Percentiles rank a stretch among this genome's conserved stretches.
These are phyloP conservation scores for Chamaea fasciata DNA, from an alignment of 2,113 vertebrate species.

Conservation along the genomic window DNA sequence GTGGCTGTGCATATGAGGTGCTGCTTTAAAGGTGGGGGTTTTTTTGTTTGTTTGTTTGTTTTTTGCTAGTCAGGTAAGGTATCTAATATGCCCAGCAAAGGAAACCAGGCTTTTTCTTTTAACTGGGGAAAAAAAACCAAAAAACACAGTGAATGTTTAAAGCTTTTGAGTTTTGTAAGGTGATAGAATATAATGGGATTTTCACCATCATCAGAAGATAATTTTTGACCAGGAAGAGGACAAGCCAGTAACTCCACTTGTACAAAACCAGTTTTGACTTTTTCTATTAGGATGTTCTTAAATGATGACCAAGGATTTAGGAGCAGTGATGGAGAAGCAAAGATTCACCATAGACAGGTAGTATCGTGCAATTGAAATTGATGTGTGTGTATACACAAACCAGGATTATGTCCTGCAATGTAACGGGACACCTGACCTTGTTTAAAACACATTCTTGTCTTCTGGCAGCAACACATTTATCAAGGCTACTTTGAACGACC, in stretches of 20 bases:
- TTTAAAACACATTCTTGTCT: conserved; percentile 2
- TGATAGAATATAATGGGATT: neutral
- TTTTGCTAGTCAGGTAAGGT: neutral
- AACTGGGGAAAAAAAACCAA: neutral
- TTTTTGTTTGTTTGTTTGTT: neutral
- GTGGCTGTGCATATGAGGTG: neutral
- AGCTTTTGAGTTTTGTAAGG: neutral
- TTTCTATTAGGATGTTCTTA: neutral
- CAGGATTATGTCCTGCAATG: neutral
- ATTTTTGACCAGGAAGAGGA: neutral
- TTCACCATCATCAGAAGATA: neutral
- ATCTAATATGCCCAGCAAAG: neutral
- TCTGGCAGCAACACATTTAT: conserved; percentile 4
- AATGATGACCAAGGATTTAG: neutral
- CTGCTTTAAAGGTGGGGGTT: neutral
- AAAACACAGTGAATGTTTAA: neutral
- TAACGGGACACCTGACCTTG: neutral
- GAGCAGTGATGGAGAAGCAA: neutral
- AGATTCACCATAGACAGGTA: neutral
- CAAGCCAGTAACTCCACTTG: neutral
- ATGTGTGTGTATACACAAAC: neutral
- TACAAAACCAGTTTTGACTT: neutral
- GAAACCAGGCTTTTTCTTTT: neutral
- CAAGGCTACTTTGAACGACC: neutral
- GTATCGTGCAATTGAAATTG: neutral